These are phyloP conservation scores for Strigamia maritima DNA, from an alignment of 2,888 invertebrate genomes.

Conservation along the genomic window DNA sequence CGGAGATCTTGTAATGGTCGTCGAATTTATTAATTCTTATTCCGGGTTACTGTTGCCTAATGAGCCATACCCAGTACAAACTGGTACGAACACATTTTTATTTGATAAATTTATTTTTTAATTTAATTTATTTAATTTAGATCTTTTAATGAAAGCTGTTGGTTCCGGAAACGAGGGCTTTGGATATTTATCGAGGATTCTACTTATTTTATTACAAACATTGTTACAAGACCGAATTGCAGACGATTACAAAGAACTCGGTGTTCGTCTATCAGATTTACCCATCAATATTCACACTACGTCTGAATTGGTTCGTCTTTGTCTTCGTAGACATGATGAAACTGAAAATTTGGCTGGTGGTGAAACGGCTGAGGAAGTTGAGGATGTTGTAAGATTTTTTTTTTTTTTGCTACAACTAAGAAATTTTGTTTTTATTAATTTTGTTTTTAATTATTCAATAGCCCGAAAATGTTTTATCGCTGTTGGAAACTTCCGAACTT, in stretches of 20 bases:
- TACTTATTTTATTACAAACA: slow-evolving; percentile 35
- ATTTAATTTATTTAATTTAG: slow-evolving; percentile 17
- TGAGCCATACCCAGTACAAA: slow-evolving; percentile 43
- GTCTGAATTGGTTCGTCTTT: slow-evolving; percentile 31
- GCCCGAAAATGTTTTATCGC: slow-evolving; percentile 49
- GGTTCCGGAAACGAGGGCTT: slow-evolving; percentile 35
- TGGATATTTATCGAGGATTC: slow-evolving; percentile 36
- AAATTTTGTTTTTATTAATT: neutral
- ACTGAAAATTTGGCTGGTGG: neutral
- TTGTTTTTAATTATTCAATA: slow-evolving; percentile 44
- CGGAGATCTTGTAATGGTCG: slow-evolving; percentile 53
- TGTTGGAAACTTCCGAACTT: slow-evolving; percentile 49
- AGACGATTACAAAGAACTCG: slow-evolving; percentile 33
- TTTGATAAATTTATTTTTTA: neutral
- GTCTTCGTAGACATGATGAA: slow-evolving; percentile 33
- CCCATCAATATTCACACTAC: slow-evolving; percentile 33
- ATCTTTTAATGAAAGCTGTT: slow-evolving; percentile 32
- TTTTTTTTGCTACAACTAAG: neutral
- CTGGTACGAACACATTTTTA: neutral
- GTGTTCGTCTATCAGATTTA: slow-evolving; percentile 34
- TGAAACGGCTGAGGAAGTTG: neutral
- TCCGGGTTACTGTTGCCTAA: slow-evolving; percentile 51
- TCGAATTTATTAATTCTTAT: slow-evolving; percentile 52
- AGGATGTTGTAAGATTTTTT: slow-evolving; percentile 34
- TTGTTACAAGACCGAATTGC: slow-evolving; percentile 35